These are phyloP conservation scores for Poecilia latipinna DNA, from an alignment of 2,113 vertebrate genomes.

Conservation along the genomic window DNA sequence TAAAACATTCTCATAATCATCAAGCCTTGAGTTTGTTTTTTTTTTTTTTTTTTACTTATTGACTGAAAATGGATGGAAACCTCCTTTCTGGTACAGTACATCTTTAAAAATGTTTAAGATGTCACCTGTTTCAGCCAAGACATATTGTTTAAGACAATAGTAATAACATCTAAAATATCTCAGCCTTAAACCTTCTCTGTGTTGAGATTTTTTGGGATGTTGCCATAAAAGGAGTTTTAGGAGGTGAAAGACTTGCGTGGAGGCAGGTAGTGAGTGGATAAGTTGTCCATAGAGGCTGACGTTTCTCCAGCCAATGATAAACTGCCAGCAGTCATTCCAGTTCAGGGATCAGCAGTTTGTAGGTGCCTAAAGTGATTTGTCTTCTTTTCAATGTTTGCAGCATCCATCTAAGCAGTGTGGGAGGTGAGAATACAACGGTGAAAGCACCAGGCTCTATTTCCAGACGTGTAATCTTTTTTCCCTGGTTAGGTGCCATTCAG, in stretches of 20 bases:
- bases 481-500: conserved; percentile 29
- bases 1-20: neutral
- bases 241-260: conserved; percentile 41
- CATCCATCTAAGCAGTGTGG: conserved; percentile 40
- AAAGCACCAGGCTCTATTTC: conserved; percentile 42
- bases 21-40: neutral
- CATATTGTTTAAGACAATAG: neutral
- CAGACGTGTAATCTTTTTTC: conserved; percentile 26
- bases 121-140: neutral
- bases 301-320: conserved; percentile 53
- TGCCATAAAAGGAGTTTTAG: conserved; percentile 40
- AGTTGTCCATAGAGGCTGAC: conserved; percentile 49
- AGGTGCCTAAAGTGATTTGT: conserved; percentile 57
- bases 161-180: neutral
- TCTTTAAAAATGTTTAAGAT: too few relatives aligned
- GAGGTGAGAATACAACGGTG: conserved; percentile 57
- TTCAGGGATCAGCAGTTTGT: conserved; percentile 50
- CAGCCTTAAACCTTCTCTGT: neutral
- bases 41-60: too few relatives aligned
- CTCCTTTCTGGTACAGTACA: neutral
- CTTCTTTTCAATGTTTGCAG: conserved; percentile 48
- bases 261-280: conserved; percentile 53
- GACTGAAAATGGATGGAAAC: neutral
- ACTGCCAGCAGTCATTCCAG: conserved; percentile 56
- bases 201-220: conserved; percentile 23